Evolutionary conservation across 2,797 vertebrate genomes (phyloP), one percentile per base, ranked within the genome.

Genomic region (Galaxias olidus): DNA sequence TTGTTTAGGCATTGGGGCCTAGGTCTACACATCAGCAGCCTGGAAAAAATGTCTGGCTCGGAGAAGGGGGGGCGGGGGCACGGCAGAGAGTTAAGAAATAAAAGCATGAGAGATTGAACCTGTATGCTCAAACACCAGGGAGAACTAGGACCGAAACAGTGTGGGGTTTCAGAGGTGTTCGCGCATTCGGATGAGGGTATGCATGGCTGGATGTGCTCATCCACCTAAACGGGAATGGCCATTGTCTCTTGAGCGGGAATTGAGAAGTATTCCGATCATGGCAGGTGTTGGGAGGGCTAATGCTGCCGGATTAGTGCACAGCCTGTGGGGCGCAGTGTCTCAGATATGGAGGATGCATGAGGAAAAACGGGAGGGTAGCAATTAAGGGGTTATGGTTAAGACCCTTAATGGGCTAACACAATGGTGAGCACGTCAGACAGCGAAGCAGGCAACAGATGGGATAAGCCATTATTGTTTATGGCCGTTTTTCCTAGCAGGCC

Each of bases 331-430:
- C 85, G 84, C 88, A 72, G 81, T 85, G 86, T 89, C 87, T 86
- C 69, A 6, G 61, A 75, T 71, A 77, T 76, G 79, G 83, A 79
- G 74, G 81, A 83, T 75, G 64, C 77, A 61, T 65, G 79, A 75
- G 84, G n/a, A n/a, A n/a, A 86, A 86, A 89, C 76, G 80, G 61
- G 79, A 88, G 82, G 84, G 84, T 85, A 85, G 87, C 86, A 91
- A 89, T 91, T 89, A 91, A 74, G 77, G 84, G 86, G 87, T 90
- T 90, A 85, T 79, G 80, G 82, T 87, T 87, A 88, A 89, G 87
- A 76, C 85, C 76, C 72, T 78, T 83, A 89, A 90, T 88, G 84
- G 86, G 85, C 88, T 88, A 86, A 88, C 88, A 90, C 88, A 91
- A 91, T 91, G 74, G 86, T 87, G 88, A 89, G 89, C 66, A 89